Evolutionary conservation across 1,140 invertebrate genomes (phyloP), one percentile per base, ranked within the genome.

Genomic region (Caenorhabditis remanei): DNA sequence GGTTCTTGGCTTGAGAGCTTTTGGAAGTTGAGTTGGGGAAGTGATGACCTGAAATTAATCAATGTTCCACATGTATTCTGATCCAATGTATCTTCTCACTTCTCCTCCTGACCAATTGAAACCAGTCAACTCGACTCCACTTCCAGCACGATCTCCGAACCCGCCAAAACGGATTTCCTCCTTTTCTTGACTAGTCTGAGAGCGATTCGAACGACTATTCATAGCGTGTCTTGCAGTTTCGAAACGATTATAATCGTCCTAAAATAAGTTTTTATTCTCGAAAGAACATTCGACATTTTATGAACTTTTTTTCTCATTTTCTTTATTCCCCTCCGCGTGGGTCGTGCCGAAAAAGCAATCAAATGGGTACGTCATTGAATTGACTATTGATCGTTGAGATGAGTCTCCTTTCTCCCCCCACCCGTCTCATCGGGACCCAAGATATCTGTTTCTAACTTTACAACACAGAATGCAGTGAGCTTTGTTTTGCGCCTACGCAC

Each of bases 101-200:
- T 92, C 92, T 85, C 91, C 91, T 50, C 91, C 91, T 5, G 24
- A 85, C 91, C 91, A 92, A 16, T 75, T 65, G 11, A 89, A 71
- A 13, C 89, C 88, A 8, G 91, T 88, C 24, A 92, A 83, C 24
- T 91, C 91, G 13, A 93, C 92, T 14, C 91, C 91, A 55, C 90
- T 92, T 40, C 91, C 91, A 46, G 91, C 88, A 41, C 91, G 91
- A 65, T 93, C 91, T 32, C 91, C 91, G 87, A 90, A 92, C 16
- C 91, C 91, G 63, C 87, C 71, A 84, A 92, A 92, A 41, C 89
- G 90, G 58, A 85, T 83, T 21, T 85, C 63, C 16, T 89, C 87
- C 24, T 88, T 75, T 21, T 85, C 63, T 46, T 79, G 71, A 79
- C 71, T 79, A 11, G 50, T 58, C 32, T 50, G 55, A 2, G 82